phyloP scores from a whole-genome alignment of 1,140 invertebrate species.

The Parasteatoda tepidariorum region DNA sequence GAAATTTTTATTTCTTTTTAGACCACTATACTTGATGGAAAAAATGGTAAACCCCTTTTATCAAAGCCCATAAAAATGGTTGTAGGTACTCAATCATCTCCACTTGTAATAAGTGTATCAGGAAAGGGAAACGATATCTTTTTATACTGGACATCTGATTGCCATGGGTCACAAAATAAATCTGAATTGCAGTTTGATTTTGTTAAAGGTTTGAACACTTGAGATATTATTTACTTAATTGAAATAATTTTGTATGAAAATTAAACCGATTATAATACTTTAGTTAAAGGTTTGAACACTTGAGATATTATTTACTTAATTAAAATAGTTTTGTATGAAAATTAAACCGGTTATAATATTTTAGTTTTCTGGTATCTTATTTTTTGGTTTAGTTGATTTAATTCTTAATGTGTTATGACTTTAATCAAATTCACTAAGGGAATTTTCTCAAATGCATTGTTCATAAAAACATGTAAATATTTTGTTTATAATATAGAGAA shows the following conservation, averaged over 20 bases:
- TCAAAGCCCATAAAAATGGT: constrained; percentile 75
- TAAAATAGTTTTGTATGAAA: background rate
- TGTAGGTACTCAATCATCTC: constrained; percentile 77
- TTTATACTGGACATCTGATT: constrained; percentile 80
- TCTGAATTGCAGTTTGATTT: constrained; percentile 58
- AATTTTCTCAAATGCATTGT: too few relatives aligned
- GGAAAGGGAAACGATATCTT: constrained; percentile 79
- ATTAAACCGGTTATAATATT: background rate
- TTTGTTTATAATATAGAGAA: too few relatives aligned
- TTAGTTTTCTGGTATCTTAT: too few relatives aligned
- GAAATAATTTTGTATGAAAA: background rate
- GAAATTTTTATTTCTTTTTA: too few relatives aligned
- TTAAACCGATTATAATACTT: background rate
- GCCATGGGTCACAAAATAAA: constrained; percentile 66
- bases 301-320: background rate
- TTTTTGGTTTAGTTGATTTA: too few relatives aligned
- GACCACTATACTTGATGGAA: constrained; percentile 78
- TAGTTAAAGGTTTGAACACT: background rate
- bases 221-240: background rate
- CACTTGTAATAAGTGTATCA: constrained; percentile 75
- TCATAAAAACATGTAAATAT: too few relatives aligned
- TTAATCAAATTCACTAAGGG: too few relatives aligned
- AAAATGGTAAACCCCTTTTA: constrained; percentile 76
- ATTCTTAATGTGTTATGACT: too few relatives aligned
- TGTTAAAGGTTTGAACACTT: constrained; percentile 64